Conservation (phyloP, 1,140 invertebrate genomes). For the Zaprionus ornatus region DNA sequence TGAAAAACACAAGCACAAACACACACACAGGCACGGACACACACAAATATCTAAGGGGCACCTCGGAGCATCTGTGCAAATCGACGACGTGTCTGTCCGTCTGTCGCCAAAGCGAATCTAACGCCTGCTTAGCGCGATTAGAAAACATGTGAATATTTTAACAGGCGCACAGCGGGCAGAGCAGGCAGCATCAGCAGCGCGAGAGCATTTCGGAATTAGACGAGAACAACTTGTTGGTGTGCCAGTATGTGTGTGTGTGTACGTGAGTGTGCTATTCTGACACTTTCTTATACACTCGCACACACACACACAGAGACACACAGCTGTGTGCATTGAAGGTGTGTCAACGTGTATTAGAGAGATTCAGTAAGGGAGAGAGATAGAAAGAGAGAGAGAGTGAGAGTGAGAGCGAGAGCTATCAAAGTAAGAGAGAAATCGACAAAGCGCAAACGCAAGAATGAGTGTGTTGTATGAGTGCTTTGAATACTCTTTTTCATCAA, state of each 20-base stretch:
- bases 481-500: conserved; percentile 14
- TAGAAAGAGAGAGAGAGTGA: background rate
- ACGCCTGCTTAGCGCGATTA: conserved; percentile 33
- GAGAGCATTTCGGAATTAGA: conserved; percentile 8
- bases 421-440: background rate
- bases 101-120: conserved; percentile 22
- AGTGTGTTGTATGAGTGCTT: conserved; percentile 1
- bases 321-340: conserved; percentile 20
- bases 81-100: background rate
- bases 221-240: conserved; percentile 2
- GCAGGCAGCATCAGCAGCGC: conserved; percentile 5
- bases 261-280: background rate
- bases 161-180: conserved; percentile 21
- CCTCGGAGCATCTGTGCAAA: conserved; percentile 5
- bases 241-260: background rate
- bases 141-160: conserved; percentile 40
- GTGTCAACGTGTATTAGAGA: conserved; percentile 13
- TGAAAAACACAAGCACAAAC: background rate
- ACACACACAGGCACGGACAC: background rate
- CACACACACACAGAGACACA: background rate
- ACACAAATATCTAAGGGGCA: background rate
- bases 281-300: no score
- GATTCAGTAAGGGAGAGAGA: conserved; percentile 3
- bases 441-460: conserved; percentile 18
- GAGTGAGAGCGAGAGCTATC: background rate